phyloP scores from a whole-genome alignment of 2,888 invertebrate species.

The Sipha maydis region DNA sequence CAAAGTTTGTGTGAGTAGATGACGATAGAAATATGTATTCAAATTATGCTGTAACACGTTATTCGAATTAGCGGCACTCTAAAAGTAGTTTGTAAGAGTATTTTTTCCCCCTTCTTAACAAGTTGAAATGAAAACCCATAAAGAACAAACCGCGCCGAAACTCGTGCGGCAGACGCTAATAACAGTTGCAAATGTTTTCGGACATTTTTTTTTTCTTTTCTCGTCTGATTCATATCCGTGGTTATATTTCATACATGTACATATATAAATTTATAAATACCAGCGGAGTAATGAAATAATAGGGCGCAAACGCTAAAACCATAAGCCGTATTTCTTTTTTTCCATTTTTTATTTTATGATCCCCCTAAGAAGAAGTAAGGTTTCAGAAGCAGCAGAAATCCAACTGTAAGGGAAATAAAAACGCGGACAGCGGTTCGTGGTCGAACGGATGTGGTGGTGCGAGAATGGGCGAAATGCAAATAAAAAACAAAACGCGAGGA shows the following conservation, averaged over 20 bases:
- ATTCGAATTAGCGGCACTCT: constrained; percentile 52
- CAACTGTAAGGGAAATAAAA: not conserved
- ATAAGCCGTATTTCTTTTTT: constrained; percentile 16
- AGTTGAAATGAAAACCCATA: constrained; percentile 36
- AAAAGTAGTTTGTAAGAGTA: constrained; percentile 43
- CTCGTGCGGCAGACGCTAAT: constrained; percentile 34
- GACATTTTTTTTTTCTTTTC: not conserved
- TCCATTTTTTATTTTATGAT: constrained; percentile 17
- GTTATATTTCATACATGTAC: not conserved
- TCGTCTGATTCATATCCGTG: not conserved
- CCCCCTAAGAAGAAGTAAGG: constrained; percentile 27
- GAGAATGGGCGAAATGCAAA: not conserved
- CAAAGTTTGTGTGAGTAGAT: not conserved
- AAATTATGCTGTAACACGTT: constrained; percentile 46
- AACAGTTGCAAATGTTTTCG: constrained; percentile 15
- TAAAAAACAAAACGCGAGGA: constrained; percentile 5
- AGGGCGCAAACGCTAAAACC: not conserved
- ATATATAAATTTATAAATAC: not conserved
- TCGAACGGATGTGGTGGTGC: not conserved
- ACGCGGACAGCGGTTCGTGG: not conserved
- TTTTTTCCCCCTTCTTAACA: not conserved
- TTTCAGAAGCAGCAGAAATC: constrained; percentile 16
- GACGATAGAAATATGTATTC: constrained; percentile 12
- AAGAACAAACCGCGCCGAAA: constrained; percentile 32
- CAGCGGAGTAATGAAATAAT: constrained; percentile 10